Evolutionary conservation across 23 tunicate genomes (phyloP).

Genomic region (Ciona savignyi): DNA sequence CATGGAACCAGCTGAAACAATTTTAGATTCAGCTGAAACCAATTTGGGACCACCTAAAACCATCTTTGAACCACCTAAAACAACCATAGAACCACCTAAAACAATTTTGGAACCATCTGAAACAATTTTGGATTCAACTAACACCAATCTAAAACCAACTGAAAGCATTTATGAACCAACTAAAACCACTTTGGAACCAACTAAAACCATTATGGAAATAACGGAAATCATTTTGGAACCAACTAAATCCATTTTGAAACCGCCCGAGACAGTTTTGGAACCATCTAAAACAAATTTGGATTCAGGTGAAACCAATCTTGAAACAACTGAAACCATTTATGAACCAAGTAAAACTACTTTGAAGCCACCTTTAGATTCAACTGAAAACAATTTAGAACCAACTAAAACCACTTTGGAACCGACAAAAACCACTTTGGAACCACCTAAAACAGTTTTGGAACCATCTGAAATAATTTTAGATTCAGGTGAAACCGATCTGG

Average conservation of each 20-base stretch:
- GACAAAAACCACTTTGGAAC: background rate
- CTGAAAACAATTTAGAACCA: background rate
- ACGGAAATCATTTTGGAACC: background rate
- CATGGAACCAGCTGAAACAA: background rate
- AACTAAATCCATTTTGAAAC: background rate
- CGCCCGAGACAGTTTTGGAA: background rate
- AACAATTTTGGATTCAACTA: too few species aligned
- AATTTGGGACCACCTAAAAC: background rate
- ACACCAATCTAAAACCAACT: too few species aligned
- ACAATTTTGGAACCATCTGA: too few species aligned
- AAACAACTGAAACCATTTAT: background rate
- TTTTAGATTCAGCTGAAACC: background rate
- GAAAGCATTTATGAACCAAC: background rate
- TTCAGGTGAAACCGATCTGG: background rate
- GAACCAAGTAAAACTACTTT: background rate
- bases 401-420: background rate
- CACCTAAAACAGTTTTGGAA: background rate
- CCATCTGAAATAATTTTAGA: background rate
- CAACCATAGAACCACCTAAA: too few species aligned
- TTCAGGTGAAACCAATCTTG: background rate
- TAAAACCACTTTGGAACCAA: background rate
- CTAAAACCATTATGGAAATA: background rate
- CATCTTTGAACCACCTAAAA: too few species aligned
- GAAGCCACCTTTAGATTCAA: too few species aligned
- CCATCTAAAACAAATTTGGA: background rate